Percentiles rank a stretch among this genome's conserved stretches.
Conservation (phyloP, 2,888 invertebrate genomes). For the Pollenia griseotomentosa region DNA sequence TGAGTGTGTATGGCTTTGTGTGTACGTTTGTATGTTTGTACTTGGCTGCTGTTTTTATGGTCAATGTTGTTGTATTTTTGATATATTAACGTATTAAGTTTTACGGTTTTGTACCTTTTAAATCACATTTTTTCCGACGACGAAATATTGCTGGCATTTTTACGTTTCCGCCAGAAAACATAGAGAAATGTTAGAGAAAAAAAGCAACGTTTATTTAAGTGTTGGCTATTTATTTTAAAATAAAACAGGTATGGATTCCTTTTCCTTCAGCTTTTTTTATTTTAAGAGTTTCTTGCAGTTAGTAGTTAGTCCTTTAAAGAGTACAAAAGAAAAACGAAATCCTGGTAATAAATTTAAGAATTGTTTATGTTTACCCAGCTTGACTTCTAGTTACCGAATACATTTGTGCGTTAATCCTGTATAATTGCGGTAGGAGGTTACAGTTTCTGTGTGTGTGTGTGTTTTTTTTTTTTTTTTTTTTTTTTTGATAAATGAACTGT, state of each 20-base stretch:
- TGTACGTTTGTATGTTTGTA: background rate
- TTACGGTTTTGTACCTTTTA: conserved; percentile 70
- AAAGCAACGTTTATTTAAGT: conserved; percentile 52
- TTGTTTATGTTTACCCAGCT: conserved; percentile 15
- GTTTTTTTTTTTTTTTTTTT: background rate
- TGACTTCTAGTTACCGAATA: conserved; percentile 8
- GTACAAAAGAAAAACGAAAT: background rate
- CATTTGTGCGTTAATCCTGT: conserved; percentile 9
- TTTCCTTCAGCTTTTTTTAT: background rate
- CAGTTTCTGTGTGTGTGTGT: background rate
- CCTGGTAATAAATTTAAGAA: conserved; percentile 47
- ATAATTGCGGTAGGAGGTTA: background rate
- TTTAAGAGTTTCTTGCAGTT: background rate
- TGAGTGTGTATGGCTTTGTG: background rate
- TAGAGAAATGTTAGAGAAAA: background rate
- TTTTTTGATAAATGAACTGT: conserved; percentile 1
- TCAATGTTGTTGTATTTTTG: conserved; percentile 45
- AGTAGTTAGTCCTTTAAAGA: background rate
- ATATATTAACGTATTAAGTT: conserved; percentile 69
- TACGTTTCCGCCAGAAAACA: background rate
- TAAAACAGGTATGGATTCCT: conserved; percentile 24
- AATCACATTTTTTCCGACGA: conserved; percentile 54
- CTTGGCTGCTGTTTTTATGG: conserved; percentile 26
- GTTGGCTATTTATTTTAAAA: conserved; percentile 59
- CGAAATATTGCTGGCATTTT: conserved; percentile 24